phyloP scores from a whole-genome alignment of 2,797 vertebrate genomes.

The Chaenodraco wilsoni region DNA sequence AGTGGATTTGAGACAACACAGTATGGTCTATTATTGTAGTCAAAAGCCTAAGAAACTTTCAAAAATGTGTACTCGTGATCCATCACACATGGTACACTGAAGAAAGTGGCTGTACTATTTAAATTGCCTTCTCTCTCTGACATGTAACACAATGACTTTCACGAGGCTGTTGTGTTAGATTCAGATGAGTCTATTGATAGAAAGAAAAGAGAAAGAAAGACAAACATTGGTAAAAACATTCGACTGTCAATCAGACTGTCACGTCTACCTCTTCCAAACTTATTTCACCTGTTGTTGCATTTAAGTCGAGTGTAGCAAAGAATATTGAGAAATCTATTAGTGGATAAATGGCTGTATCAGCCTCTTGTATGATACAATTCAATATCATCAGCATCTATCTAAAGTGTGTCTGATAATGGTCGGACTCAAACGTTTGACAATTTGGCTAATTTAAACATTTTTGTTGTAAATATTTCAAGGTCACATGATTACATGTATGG shows the following conservation, averaged over 20 bases:
- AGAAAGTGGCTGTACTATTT: conserved; percentile 26
- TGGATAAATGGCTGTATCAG: not conserved
- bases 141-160: conserved; percentile 23
- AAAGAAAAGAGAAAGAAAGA: not conserved
- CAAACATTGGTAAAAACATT: too few relatives aligned
- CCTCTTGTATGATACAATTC: not conserved
- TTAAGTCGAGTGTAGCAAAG: not conserved
- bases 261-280: too few relatives aligned
- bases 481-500: not conserved
- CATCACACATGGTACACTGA: conserved; percentile 10
- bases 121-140: conserved; percentile 1
- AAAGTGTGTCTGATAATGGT: not conserved
- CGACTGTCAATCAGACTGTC: too few relatives aligned
- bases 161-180: not conserved
- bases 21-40: conserved; percentile 5
- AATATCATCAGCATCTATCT: not conserved
- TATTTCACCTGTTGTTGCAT: not conserved
- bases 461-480: not conserved
- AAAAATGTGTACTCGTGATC: conserved; percentile 1
- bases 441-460: not conserved
- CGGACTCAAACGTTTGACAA: not conserved
- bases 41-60: conserved; percentile 14
- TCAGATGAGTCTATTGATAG: not conserved
- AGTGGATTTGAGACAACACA: not conserved
- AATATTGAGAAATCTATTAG: not conserved